These are phyloP conservation scores for Pangasianodon hypophthalmus DNA, from an alignment of 2,113 vertebrate genomes.

Conservation along the genomic window DNA sequence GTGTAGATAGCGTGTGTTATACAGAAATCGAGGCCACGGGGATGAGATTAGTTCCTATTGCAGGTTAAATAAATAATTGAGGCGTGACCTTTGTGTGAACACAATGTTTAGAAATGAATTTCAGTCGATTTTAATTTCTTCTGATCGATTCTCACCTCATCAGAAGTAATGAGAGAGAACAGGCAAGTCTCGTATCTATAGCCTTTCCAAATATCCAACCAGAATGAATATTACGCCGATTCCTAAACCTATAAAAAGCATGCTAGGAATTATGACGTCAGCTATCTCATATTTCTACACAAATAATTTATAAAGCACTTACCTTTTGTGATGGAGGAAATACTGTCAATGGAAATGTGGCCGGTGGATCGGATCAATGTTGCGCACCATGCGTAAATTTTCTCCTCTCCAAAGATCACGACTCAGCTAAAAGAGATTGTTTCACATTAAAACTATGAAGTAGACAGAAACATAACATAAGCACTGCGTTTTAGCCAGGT, in stretches of 20 bases:
- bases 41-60: not conserved
- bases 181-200: not conserved
- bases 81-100: conserved; percentile 16
- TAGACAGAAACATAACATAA: too few species aligned
- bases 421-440: not conserved
- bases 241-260: too few species aligned
- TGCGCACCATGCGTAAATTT: conserved; percentile 49
- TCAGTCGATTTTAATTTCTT: not conserved
- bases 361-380: not conserved
- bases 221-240: not conserved
- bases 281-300: conserved; percentile 1
- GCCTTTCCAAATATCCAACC: not conserved
- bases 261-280: not conserved
- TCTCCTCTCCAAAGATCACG: conserved; percentile 15
- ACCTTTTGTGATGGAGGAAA: conserved; percentile 14
- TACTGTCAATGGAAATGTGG: not conserved
- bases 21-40: not conserved
- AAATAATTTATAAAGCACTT: conserved; percentile 2
- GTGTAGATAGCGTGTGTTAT: not conserved
- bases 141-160: not conserved
- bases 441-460: not conserved
- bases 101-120: conserved; percentile 11
- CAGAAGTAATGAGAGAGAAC: not conserved
- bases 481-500: not conserved
- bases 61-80: conserved; percentile 26